Percentiles rank a stretch among this genome's conserved stretches.
Conservation (phyloP, 2,797 vertebrate species). For the Ceryle rudis region DNA sequence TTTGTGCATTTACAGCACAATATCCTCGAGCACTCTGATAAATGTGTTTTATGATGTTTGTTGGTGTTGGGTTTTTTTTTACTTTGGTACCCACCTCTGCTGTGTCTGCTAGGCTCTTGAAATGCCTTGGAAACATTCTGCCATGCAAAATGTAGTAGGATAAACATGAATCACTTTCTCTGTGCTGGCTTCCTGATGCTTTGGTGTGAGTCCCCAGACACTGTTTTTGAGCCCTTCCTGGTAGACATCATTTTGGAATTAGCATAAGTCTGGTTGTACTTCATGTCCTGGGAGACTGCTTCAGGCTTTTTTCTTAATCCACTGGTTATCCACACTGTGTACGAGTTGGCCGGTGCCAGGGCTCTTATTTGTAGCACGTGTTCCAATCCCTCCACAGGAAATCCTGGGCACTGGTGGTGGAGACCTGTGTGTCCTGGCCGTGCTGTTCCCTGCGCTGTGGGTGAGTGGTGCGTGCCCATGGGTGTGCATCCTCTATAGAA, state of each 20-base stretch:
- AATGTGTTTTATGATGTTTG: neutral
- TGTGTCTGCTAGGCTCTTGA: neutral
- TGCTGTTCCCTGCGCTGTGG: neutral
- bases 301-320: neutral
- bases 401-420: neutral
- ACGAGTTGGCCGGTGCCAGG: neutral
- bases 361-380: neutral
- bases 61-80: neutral
- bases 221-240: neutral
- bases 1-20: neutral
- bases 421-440: rapidly evolving
- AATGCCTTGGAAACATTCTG: neutral
- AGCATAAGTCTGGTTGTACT: neutral
- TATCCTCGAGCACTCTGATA: neutral
- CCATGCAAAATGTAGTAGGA: neutral
- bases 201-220: neutral
- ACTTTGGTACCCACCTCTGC: neutral
- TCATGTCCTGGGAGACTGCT: neutral
- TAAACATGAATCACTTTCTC: slow-evolving; percentile 26
- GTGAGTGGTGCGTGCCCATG: rapidly evolving
- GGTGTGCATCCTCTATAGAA: neutral
- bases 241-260: slow-evolving; percentile 19
- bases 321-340: neutral
- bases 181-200: neutral
- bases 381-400: neutral